Conservation (phyloP, 2,797 vertebrate species). For the Emys orbicularis region DNA sequence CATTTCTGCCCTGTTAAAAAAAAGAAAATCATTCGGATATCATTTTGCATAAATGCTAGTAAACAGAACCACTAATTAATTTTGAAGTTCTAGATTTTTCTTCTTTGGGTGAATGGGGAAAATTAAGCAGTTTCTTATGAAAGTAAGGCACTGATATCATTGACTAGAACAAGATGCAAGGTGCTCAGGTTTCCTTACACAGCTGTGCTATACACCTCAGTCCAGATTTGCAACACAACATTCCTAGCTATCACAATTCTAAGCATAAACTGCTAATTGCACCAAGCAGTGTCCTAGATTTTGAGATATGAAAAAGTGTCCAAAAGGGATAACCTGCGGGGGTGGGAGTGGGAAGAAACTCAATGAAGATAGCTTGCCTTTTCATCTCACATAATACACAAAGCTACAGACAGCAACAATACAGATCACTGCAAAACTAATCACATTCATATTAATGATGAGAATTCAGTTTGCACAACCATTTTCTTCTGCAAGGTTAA, state of each 20-base stretch:
- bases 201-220: not conserved
- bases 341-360: accelerated
- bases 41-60: not conserved
- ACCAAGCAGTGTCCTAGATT: not conserved
- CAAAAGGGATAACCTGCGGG: not conserved
- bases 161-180: not conserved
- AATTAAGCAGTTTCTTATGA: not conserved
- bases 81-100: not conserved
- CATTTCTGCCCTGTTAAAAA: not conserved
- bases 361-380: not conserved
- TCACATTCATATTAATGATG: not conserved
- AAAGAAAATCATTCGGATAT: not conserved
- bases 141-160: not conserved
- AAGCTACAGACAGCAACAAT: not conserved
- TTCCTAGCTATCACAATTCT: not conserved
- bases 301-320: not conserved
- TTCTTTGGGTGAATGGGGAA: not conserved
- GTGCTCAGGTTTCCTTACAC: not conserved
- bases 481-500: not conserved
- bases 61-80: not conserved
- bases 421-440: not conserved
- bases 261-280: not conserved
- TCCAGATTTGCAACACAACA: not conserved
- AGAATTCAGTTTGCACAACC: not conserved
- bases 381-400: not conserved